Percentiles rank a stretch among this genome's conserved stretches.
Conservation (phyloP, 2,888 invertebrate species). For the Chorisops tibialis region DNA sequence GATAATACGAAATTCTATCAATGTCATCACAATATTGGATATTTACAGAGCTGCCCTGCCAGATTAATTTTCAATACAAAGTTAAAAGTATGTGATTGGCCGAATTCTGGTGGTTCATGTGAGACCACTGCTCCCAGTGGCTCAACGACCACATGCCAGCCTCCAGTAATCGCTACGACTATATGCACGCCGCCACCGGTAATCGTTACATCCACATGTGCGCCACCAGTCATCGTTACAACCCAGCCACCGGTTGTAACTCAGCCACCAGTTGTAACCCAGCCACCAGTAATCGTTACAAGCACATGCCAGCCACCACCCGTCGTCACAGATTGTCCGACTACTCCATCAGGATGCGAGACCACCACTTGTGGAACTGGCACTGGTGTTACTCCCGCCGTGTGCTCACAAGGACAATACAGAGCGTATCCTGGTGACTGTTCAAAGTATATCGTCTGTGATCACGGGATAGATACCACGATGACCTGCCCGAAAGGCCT, state of each 20-base stretch:
- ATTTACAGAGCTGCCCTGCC: neutral
- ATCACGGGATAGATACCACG: neutral
- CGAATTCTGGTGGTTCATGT: constrained; percentile 20
- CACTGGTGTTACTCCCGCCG: constrained; percentile 36
- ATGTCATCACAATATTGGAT: neutral
- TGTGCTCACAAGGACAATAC: constrained; percentile 38
- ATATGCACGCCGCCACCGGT: constrained; percentile 31
- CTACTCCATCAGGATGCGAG: neutral
- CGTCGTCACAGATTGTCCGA: constrained; percentile 29
- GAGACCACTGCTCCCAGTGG: neutral
- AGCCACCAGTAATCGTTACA: neutral
- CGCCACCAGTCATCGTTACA: constrained; percentile 18
- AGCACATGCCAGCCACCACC: neutral
- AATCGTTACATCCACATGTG: constrained; percentile 11
- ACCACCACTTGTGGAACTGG: constrained; percentile 3
- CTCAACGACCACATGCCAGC: no score
- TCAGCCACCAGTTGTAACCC: neutral
- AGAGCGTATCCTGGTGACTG: constrained; percentile 1
- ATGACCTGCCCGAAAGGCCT: constrained; percentile 9
- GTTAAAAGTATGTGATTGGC: constrained; percentile 38
- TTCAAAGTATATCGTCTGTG: constrained; percentile 4
- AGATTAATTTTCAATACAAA: constrained; percentile 38
- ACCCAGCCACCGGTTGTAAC: neutral
- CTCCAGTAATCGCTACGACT: constrained; percentile 31
- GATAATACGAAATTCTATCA: constrained; percentile 18